Conservation (phyloP, 2,113 vertebrate species). For the Natator depressus region DNA sequence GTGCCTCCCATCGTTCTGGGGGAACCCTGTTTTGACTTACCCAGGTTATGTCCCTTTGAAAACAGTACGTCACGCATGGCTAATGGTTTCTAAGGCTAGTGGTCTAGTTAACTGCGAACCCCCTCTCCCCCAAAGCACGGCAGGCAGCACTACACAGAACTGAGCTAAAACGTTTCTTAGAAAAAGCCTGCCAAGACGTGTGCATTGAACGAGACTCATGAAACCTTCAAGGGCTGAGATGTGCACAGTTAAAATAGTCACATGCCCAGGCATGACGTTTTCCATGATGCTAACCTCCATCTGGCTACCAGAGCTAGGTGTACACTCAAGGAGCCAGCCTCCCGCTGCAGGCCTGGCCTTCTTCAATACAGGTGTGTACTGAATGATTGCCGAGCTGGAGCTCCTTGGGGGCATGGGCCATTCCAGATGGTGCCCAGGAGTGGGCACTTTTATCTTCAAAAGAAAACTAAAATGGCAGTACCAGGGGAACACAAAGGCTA, state of each 20-base stretch:
- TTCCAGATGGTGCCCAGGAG: no score
- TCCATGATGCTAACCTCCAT: fast-evolving
- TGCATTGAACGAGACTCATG: background rate
- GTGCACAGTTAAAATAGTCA: fast-evolving
- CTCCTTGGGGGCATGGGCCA: no score
- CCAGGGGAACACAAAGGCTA: background rate
- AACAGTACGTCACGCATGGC: fast-evolving
- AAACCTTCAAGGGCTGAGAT: background rate
- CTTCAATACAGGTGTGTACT: background rate
- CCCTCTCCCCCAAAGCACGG: background rate
- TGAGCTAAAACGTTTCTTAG: background rate
- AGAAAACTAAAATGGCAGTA: background rate
- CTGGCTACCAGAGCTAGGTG: background rate
- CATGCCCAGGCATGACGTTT: fast-evolving
- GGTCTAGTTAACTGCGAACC: background rate
- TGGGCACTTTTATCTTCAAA: background rate
- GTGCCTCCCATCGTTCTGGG: background rate
- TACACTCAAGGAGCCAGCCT: fast-evolving
- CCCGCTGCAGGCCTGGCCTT: background rate
- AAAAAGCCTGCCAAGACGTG: background rate
- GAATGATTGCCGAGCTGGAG: background rate
- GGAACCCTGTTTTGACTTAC: background rate
- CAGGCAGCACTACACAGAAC: no score
- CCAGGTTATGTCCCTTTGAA: background rate
- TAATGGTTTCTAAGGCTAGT: fast-evolving